A percentile compares a stretch with the other conserved stretches of the same genome.
phyloP scores from a whole-genome alignment of 2,797 vertebrate species.

The Malacoctenus gilli region DNA sequence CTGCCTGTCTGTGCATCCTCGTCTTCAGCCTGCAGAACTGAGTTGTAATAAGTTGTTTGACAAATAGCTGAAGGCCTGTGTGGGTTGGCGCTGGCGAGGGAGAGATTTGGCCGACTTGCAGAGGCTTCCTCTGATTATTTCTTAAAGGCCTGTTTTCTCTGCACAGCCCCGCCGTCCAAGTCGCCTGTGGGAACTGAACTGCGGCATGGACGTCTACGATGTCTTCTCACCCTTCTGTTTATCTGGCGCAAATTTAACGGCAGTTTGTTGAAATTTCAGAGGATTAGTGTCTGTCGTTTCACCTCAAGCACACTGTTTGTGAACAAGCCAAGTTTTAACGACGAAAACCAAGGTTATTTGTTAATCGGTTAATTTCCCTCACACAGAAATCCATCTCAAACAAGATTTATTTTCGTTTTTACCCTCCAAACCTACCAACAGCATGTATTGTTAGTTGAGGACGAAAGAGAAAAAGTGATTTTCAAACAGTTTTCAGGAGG shows the following conservation, averaged over 20 bases:
- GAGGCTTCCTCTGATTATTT: slow-evolving; percentile 49
- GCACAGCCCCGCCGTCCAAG: slow-evolving; percentile 32
- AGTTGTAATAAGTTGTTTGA: slow-evolving; percentile 49
- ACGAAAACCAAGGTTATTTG: not conserved
- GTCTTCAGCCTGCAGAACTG: slow-evolving; percentile 36
- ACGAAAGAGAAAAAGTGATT: too few relatives aligned
- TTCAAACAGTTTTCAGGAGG: too few relatives aligned
- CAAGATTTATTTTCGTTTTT: too few relatives aligned
- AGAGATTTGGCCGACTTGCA: slow-evolving; percentile 44
- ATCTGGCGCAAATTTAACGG: slow-evolving; percentile 1
- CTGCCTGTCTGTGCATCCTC: slow-evolving; percentile 42
- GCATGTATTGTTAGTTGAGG: too few relatives aligned
- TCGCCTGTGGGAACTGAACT: slow-evolving; percentile 19
- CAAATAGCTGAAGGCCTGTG: slow-evolving; percentile 69
- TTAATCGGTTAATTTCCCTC: not conserved
- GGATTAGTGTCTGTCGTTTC: not conserved
- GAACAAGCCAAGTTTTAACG: too few relatives aligned
- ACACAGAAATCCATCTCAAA: too few relatives aligned
- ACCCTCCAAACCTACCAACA: not conserved
- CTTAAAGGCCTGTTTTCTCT: slow-evolving; percentile 47
- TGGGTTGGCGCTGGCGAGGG: slow-evolving; percentile 47
- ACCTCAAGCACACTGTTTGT: slow-evolving; percentile 4
- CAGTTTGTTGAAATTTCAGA: not conserved
- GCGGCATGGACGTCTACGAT: not conserved
- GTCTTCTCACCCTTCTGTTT: slow-evolving; percentile 4